Base-by-base conservation (phyloP, 2,888 invertebrate genomes). In the Campoplex capitator region DNA sequence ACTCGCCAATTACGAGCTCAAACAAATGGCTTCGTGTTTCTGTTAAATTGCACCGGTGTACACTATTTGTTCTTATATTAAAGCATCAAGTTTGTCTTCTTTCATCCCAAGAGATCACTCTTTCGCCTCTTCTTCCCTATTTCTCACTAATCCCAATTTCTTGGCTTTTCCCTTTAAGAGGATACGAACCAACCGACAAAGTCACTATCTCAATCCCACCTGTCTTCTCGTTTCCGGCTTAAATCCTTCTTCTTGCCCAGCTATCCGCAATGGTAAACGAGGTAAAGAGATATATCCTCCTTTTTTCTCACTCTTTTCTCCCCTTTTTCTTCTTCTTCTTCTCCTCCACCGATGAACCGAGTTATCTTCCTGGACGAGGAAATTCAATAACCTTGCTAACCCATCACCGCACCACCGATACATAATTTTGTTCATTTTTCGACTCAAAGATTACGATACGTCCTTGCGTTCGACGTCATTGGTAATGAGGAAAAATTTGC, bases 101-200 rank as follows among this genome's bases (percentile, higher is more conserved):
- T 38, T 48, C 48, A 28, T 32, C 65, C 54, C 51, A 42, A 9
- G 28, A 65, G 82, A 82, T 82, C 82, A 48, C 76, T 83, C 77
- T 58, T 54, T 42, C 54, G 78, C 65, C 51, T 48, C 54, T 70
- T 75, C 68, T n/a, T 35, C 65, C 42, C 38, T 51, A 77, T 79
- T 65, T 75, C 74, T 48, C 73, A 73, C 77, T 76, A 58, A 83
- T 83, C 77, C 83, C 77, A 77, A 77, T 83, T 77, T 65, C 56
- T 74, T 42, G 51, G 45, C 32, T 42, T 9, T 23, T 77, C 38
- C 67, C 23, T 32, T 68, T 56, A 68, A 48, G 68, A 68, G 84
- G 65, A 73, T 84, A 79, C 83, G 83, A 77, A 71, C 68, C 38
- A 58, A 76, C 51, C 45, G 74, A 74, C 51, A 67, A 54, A 65